Conservation (phyloP, 2,113 vertebrate genomes). For the Salvelinus alpinus region DNA sequence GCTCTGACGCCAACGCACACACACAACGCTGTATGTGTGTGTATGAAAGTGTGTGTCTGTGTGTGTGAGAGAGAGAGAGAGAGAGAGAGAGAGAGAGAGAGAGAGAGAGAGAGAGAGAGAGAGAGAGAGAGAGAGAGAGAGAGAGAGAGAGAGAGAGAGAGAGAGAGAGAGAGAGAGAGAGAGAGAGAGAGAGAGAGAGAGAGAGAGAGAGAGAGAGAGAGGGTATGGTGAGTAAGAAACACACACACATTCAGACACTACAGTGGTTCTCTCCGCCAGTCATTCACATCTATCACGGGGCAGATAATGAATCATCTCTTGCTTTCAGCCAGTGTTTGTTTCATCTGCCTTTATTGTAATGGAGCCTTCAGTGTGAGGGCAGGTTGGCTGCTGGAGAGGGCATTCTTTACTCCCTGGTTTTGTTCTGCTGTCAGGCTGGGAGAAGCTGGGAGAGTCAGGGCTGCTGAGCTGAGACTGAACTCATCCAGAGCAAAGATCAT, state of each 20-base stretch:
- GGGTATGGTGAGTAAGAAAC: constrained; percentile 6
- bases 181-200: constrained; percentile 12
- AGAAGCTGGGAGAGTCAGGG: constrained; percentile 35
- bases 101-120: not conserved
- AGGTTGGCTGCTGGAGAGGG: constrained; percentile 60
- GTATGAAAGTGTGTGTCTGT: not conserved
- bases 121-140: constrained; percentile 8
- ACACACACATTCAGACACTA: constrained; percentile 17
- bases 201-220: constrained; percentile 8
- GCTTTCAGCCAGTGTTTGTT: constrained; percentile 63
- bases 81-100: constrained; percentile 8
- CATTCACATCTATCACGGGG: constrained; percentile 48
- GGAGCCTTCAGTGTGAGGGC: constrained; percentile 62
- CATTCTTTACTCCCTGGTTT: constrained; percentile 63
- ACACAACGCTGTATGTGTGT: constrained; percentile 12
- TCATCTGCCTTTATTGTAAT: constrained; percentile 71
- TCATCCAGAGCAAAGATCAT: constrained; percentile 68
- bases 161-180: constrained; percentile 11
- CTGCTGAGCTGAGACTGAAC: constrained; percentile 57
- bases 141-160: constrained; percentile 8
- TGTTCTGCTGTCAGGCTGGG: constrained; percentile 63
- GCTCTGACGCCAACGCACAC: constrained; percentile 6
- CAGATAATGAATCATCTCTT: constrained; percentile 63
- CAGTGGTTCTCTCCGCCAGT: constrained; percentile 33
- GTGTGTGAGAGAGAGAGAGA: constrained; percentile 1